These are phyloP conservation scores for Thamnophis sirtalis DNA, from an alignment of 2,113 vertebrate species.

Conservation along the genomic window DNA sequence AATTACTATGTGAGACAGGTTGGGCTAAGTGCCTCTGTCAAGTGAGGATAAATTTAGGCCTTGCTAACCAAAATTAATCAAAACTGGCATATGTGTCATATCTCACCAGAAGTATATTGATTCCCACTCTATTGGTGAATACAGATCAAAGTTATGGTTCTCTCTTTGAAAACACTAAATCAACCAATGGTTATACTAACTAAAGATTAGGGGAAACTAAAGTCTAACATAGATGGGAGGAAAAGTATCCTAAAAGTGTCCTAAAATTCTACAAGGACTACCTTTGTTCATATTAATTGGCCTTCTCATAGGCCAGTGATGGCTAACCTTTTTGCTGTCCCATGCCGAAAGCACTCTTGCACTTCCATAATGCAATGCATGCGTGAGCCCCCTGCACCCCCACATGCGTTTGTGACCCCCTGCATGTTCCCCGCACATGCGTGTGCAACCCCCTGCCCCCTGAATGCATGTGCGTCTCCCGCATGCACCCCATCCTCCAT, in stretches of 20 bases:
- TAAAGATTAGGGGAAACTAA: background rate
- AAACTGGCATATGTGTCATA: background rate
- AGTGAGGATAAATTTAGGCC: background rate
- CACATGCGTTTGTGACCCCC: no score
- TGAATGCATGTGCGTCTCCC: no score
- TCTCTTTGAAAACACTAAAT: background rate
- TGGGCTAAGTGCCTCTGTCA: background rate
- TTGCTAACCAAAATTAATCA: background rate
- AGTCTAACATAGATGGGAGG: background rate
- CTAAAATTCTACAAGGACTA: background rate
- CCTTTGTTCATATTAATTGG: background rate
- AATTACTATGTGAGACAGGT: background rate
- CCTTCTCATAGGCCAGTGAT: background rate
- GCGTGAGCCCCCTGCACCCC: no score
- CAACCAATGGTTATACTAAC: background rate
- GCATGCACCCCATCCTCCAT: no score
- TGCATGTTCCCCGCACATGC: no score
- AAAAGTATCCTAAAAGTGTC: background rate
- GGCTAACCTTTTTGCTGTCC: no score
- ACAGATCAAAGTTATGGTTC: background rate
- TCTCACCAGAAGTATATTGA: background rate
- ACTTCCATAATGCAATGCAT: no score
- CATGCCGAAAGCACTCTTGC: no score
- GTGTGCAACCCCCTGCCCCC: no score
- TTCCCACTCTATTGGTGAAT: background rate